Evolutionary conservation across 2,888 invertebrate species (phyloP).

Genomic region (Drosophila eohydei): DNA sequence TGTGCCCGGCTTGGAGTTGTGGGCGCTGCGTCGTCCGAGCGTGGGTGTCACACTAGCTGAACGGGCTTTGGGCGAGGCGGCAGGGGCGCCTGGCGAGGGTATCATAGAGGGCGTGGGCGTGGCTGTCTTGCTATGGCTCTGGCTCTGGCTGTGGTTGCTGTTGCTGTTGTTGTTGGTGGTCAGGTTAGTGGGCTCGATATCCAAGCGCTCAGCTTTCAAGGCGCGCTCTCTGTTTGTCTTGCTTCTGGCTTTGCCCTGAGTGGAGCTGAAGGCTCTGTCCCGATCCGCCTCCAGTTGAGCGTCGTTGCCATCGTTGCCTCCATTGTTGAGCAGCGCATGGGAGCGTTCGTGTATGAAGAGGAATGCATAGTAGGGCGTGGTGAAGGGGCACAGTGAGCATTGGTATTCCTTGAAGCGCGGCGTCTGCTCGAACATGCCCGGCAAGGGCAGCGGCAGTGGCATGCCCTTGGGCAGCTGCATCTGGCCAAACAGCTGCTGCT

Average conservation of each 20-base stretch:
- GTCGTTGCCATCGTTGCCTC: conserved; percentile 22
- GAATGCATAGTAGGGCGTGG: conserved; percentile 94
- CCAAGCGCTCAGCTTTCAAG: conserved; percentile 18
- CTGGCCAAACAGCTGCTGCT: conserved; percentile 80
- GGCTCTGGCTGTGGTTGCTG: conserved; percentile 84
- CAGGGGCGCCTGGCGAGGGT: conserved; percentile 1
- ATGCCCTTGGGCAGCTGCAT: conserved; percentile 80
- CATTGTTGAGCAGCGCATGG: conserved; percentile 86
- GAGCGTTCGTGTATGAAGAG: conserved; percentile 96
- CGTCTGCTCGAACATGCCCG: conserved; percentile 79
- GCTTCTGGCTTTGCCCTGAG: conserved; percentile 43
- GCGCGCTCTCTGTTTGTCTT: conserved; percentile 42
- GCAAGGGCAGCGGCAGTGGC: conserved; percentile 62
- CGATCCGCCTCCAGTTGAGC: conserved; percentile 32
- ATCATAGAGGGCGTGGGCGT: conserved; percentile 36
- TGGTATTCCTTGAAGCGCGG: conserved; percentile 90
- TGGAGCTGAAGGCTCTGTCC: conserved; percentile 26
- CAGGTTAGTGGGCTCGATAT: conserved; percentile 74
- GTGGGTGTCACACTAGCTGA: conserved; percentile 32
- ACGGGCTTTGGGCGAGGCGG: conserved; percentile 48
- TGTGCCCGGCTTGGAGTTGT: conserved; percentile 52
- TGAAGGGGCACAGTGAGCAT: conserved; percentile 95
- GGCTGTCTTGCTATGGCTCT: conserved; percentile 11
- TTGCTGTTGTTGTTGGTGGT: conserved; percentile 85
- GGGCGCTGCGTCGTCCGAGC: conserved; percentile 33